A percentile compares a stretch with the other conserved stretches of the same genome.
These are phyloP conservation scores for Sylvicola fuscatus DNA, from an alignment of 2,888 invertebrate genomes.

Conservation along the genomic window DNA sequence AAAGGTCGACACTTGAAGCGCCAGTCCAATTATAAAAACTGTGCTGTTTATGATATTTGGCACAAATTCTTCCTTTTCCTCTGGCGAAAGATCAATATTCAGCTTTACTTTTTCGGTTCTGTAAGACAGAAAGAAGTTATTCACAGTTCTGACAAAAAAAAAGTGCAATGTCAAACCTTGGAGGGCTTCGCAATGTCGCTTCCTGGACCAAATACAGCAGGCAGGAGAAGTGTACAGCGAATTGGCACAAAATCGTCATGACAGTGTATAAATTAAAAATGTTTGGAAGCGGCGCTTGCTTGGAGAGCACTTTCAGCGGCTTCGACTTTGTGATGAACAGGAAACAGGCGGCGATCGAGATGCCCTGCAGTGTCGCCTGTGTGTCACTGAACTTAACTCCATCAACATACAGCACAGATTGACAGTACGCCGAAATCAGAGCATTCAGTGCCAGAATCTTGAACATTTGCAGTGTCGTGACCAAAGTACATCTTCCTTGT, in stretches of 20 bases:
- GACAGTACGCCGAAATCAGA: conserved; percentile 91
- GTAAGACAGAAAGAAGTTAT: conserved; percentile 5
- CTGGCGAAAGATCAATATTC: conserved; percentile 34
- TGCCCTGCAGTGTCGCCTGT: conserved; percentile 93
- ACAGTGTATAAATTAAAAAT: conserved; percentile 98
- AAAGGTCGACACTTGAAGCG: conserved; percentile 93
- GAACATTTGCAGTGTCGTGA: conserved; percentile 99
- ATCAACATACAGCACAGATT: conserved; percentile 93
- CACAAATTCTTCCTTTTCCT: conserved; percentile 70
- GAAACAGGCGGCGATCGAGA: conserved; percentile 90
- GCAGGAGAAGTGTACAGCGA: conserved; percentile 82
- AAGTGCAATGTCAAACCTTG: conserved; percentile 30
- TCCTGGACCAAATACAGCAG: conserved; percentile 75
- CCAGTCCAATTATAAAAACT: conserved; percentile 95
- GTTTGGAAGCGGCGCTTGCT: conserved; percentile 87
- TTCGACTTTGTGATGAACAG: conserved; percentile 95
- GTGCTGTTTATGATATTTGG: conserved; percentile 93
- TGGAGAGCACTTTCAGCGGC: conserved; percentile 84
- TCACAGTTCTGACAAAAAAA: not conserved
- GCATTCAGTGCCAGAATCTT: conserved; percentile 98
- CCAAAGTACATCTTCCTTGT: conserved; percentile 96
- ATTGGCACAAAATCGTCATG: conserved; percentile 84
- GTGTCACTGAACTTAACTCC: conserved; percentile 96
- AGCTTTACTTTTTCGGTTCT: conserved; percentile 37
- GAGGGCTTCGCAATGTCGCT: conserved; percentile 50